phyloP scores from a whole-genome alignment of 1,140 invertebrate species.

The Ips nitidus region DNA sequence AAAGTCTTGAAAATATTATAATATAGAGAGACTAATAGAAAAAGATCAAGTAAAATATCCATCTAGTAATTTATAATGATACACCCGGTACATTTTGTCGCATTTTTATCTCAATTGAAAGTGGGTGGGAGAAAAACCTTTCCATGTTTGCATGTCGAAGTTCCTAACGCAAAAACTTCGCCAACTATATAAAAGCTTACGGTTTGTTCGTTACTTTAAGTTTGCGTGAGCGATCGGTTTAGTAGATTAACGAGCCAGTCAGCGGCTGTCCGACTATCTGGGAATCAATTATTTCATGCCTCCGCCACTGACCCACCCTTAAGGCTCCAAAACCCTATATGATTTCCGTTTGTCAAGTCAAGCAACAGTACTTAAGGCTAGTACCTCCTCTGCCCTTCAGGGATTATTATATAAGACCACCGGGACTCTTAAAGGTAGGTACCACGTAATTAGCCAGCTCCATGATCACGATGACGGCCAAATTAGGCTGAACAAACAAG shows the following conservation, averaged over 20 bases:
- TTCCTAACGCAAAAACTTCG: slow-evolving; percentile 26
- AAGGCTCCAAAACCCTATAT: too few species aligned
- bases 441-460: background rate
- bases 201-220: slow-evolving; percentile 24
- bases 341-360: too few species aligned
- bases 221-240: slow-evolving; percentile 26
- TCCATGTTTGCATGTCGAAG: slow-evolving; percentile 23
- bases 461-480: slow-evolving; percentile 24
- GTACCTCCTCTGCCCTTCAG: too few species aligned
- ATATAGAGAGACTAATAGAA: too few species aligned
- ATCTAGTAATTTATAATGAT: too few species aligned
- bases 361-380: too few species aligned
- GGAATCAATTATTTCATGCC: too few species aligned
- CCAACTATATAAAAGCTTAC: slow-evolving; percentile 25
- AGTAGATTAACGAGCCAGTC: slow-evolving; percentile 11
- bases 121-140: slow-evolving; percentile 22
- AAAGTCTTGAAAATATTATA: too few species aligned
- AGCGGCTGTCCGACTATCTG: background rate
- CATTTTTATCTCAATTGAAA: slow-evolving; percentile 24
- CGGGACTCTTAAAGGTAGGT: too few species aligned
- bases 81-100: background rate
- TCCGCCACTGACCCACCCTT: too few species aligned
- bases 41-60: too few species aligned
- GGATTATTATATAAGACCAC: too few species aligned
- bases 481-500: slow-evolving; percentile 27